Base-by-base conservation (phyloP, 2,113 vertebrate species). In the Limanda limanda region DNA sequence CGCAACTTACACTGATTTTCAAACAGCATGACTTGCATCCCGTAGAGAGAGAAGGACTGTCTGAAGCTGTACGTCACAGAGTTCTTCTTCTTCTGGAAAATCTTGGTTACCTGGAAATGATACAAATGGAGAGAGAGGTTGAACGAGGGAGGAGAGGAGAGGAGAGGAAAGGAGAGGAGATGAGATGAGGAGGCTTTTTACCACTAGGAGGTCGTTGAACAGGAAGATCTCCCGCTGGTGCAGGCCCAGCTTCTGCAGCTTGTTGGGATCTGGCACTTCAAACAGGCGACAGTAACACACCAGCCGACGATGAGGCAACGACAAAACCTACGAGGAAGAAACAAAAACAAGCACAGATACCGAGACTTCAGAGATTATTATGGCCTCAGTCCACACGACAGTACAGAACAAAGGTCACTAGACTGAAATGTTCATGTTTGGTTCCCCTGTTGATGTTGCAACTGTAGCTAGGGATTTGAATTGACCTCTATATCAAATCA, bases 11-110 rank as follows among this genome's bases (percentile, higher is more conserved):
- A 96, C 86, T 99, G 98, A 91, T 97, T 99, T 81, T 99, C 98
- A 91, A 98, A 99, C 85, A 99, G 95, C 82, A 97, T 94, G 67
- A 98, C 97, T 89, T 99, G 98, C 97, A 99, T 98, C 88, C 98
- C 98, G 2, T 95, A 97, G 56, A 99, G 94, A 60, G 98, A 97
- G 91, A 99, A 99, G 2, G 98, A 98, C 94, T 98, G 98, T 21
- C 98, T 95, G 89, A 99, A 99, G 91, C 98, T 99, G 94, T 99
- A 99, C 0, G 97, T 99, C 78, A 99, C 98, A 0, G 98, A 98
- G 86, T 98, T 99, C 91, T 99, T 99, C 95, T 99, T 99, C 90
- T 99, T 99, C 85, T 99, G 98, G 92, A 99, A 98, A 76, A 99
- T 99, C 95, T 99, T 99, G 69, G 98, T 99, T 69, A 99, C 97